Conservation (phyloP, 2,888 invertebrate species). For the Rugalucina vietnamica region DNA sequence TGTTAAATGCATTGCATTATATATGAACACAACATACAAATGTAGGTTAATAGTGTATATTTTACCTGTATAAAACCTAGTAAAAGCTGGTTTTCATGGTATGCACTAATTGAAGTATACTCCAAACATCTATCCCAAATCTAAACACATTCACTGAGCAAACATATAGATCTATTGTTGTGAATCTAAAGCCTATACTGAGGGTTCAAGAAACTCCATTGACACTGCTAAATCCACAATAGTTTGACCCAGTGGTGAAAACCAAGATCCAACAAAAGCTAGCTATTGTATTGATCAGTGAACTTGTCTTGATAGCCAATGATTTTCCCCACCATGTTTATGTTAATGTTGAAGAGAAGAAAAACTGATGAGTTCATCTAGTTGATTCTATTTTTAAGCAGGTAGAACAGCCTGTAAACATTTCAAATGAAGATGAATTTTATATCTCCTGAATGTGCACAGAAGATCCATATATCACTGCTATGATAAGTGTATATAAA, state of each 20-base stretch:
- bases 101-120: not conserved
- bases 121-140: conserved; percentile 7
- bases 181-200: not conserved
- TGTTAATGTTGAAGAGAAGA: not conserved
- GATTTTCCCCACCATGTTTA: not conserved
- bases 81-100: not conserved
- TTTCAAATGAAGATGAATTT: not conserved
- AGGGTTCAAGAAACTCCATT: not conserved
- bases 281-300: conserved; percentile 13
- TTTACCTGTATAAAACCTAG: not conserved
- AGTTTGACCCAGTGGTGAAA: not conserved
- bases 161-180: conserved; percentile 10
- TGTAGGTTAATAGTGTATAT: too few relatives aligned
- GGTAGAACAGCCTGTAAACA: not conserved
- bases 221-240: conserved; percentile 1
- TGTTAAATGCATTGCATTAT: too few relatives aligned
- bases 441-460: not conserved
- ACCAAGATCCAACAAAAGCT: not conserved
- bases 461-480: not conserved
- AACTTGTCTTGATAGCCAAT: not conserved
- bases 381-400: not conserved
- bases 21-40: too few relatives aligned
- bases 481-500: not conserved
- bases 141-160: conserved; percentile 14
- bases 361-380: not conserved